Evolutionary conservation across 37 sponge, comb jelly and placozoan species (phyloP).

Genomic region (Beroe ovata): DNA sequence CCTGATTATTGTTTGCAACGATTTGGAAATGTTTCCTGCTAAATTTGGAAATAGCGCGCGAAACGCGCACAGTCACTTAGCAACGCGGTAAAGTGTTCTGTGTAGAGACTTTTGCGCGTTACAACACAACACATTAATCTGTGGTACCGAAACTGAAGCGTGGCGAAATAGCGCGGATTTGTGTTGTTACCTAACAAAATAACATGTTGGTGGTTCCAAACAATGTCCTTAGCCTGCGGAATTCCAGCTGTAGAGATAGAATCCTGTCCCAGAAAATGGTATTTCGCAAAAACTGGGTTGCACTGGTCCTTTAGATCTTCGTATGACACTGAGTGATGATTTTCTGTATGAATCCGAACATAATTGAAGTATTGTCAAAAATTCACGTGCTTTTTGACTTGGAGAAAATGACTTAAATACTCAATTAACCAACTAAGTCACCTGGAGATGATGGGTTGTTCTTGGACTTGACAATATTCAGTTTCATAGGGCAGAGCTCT

Average conservation of each 20-base stretch:
- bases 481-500: slow-evolving; percentile 78
- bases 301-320: slow-evolving; percentile 67
- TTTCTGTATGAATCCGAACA: no score
- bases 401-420: no score
- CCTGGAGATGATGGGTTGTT: slow-evolving; percentile 70
- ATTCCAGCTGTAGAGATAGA: slow-evolving; percentile 51
- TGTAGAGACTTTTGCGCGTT: background rate
- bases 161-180: no score
- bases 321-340: background rate
- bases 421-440: no score
- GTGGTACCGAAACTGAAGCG: background rate
- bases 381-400: no score
- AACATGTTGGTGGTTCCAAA: slow-evolving; percentile 74
- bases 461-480: slow-evolving; percentile 72
- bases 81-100: background rate
- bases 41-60: slow-evolving; percentile 29
- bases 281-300: slow-evolving; percentile 77
- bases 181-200: slow-evolving; percentile 74
- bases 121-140: background rate
- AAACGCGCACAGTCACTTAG: background rate
- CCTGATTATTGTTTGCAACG: no score
- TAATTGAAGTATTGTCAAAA: no score
- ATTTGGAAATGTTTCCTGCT: no score
- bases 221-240: slow-evolving; percentile 67
- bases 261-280: slow-evolving; percentile 71